Percentiles rank a stretch among this genome's conserved stretches.
These are phyloP conservation scores for Phymatocera aterrima DNA, from an alignment of 2,888 invertebrate species.

Conservation along the genomic window DNA sequence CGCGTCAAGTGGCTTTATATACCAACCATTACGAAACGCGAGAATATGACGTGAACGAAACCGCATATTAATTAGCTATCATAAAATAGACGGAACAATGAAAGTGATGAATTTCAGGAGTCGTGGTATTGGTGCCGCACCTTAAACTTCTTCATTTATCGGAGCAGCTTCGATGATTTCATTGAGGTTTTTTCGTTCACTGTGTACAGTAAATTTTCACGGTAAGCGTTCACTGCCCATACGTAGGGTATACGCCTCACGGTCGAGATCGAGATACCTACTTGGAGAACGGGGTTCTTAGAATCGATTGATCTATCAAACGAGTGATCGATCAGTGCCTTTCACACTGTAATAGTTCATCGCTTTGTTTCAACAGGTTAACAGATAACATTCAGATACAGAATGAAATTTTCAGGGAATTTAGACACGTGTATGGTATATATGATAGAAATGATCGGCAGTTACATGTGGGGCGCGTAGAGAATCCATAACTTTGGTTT, in stretches of 20 bases:
- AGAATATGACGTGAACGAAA: neutral
- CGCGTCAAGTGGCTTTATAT: slow-evolving; percentile 14
- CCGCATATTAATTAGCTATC: slow-evolving; percentile 9
- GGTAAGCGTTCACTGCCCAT: neutral
- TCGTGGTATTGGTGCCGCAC: neutral
- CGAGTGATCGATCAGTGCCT: slow-evolving; percentile 37
- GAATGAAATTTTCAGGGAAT: neutral
- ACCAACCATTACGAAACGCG: slow-evolving; percentile 2
- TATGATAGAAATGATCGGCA: neutral
- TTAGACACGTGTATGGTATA: neutral
- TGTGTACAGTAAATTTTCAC: neutral
- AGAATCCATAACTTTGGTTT: neutral
- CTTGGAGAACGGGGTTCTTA: neutral
- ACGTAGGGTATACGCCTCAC: neutral
- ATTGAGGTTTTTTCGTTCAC: neutral
- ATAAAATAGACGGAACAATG: neutral
- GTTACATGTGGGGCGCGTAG: neutral
- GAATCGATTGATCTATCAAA: slow-evolving; percentile 35
- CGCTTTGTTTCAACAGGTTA: slow-evolving; percentile 27
- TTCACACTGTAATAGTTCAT: slow-evolving; percentile 15
- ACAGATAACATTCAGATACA: neutral
- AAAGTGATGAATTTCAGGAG: neutral
- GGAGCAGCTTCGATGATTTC: neutral
- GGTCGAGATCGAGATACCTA: neutral
- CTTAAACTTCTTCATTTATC: neutral